Percentiles rank a stretch among this genome's conserved stretches.
These are phyloP conservation scores for Tyrophagus putrescentiae DNA, from an alignment of 1,140 invertebrate genomes.

Conservation along the genomic window DNA sequence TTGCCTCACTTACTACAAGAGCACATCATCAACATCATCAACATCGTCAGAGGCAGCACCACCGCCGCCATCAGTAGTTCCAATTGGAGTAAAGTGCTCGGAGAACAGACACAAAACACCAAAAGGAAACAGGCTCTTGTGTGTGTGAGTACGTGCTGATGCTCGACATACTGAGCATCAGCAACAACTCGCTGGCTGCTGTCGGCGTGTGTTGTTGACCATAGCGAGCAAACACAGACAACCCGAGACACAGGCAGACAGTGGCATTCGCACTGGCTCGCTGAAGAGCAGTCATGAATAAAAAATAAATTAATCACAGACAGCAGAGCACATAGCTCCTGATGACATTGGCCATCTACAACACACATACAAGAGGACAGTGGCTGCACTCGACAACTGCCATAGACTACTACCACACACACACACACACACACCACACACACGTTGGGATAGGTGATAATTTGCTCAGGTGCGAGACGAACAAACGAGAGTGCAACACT, in stretches of 20 bases:
- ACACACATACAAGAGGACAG: not conserved
- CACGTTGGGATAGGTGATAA: not conserved
- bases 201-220: too few species aligned
- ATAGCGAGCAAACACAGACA: too few species aligned
- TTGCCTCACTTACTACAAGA: not conserved
- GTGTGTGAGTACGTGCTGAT: not conserved
- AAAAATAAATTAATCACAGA: slow-evolving; percentile 5
- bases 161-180: not conserved
- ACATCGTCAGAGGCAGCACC: too few species aligned
- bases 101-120: not conserved
- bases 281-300: slow-evolving; percentile 8
- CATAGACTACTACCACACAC: not conserved
- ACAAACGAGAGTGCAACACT: not conserved
- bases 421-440: slow-evolving; percentile 1
- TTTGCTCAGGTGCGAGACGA: not conserved
- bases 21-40: too few species aligned
- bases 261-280: too few species aligned
- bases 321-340: not conserved
- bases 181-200: too few species aligned
- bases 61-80: too few species aligned
- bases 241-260: too few species aligned
- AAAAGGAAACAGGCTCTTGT: slow-evolving; percentile 4
- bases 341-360: not conserved
- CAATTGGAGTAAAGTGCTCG: slow-evolving; percentile 4
- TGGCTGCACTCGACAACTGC: not conserved